Evolutionary conservation across 2,888 invertebrate genomes (phyloP).

Genomic region (Eupithecia insigniata): DNA sequence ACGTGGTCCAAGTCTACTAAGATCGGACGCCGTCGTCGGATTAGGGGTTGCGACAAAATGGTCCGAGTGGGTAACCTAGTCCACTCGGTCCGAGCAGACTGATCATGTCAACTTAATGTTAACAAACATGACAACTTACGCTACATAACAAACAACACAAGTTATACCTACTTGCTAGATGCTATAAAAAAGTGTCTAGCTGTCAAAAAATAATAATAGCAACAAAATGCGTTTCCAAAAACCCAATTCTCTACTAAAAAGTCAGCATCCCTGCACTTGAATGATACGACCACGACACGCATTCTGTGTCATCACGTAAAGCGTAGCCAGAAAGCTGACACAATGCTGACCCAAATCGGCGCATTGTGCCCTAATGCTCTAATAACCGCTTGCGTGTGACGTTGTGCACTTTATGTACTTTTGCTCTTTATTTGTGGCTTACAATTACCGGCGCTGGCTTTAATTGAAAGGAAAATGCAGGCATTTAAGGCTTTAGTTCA

Average conservation of each 20-base stretch:
- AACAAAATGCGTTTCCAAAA: not conserved
- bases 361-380: conserved; percentile 21
- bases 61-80: too few relatives aligned
- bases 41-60: too few relatives aligned
- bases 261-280: not conserved
- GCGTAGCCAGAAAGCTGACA: conserved; percentile 18
- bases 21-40: too few relatives aligned
- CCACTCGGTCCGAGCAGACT: too few relatives aligned
- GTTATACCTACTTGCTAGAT: too few relatives aligned
- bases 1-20: too few relatives aligned
- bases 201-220: too few relatives aligned
- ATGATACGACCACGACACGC: not conserved
- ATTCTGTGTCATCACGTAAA: conserved; percentile 7
- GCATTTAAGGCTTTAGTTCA: not conserved
- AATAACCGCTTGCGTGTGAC: conserved; percentile 12
- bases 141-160: too few relatives aligned
- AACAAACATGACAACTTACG: too few relatives aligned
- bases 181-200: too few relatives aligned
- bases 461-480: conserved; percentile 1
- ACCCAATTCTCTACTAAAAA: not conserved
- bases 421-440: not conserved
- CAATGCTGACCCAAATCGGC: conserved; percentile 32
- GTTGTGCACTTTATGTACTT: not conserved
- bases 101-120: too few relatives aligned
- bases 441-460: not conserved